Evolutionary conservation across 2,113 vertebrate species (phyloP), one percentile per base, ranked within the genome.

Genomic region (Irena cyanogastra): DNA sequence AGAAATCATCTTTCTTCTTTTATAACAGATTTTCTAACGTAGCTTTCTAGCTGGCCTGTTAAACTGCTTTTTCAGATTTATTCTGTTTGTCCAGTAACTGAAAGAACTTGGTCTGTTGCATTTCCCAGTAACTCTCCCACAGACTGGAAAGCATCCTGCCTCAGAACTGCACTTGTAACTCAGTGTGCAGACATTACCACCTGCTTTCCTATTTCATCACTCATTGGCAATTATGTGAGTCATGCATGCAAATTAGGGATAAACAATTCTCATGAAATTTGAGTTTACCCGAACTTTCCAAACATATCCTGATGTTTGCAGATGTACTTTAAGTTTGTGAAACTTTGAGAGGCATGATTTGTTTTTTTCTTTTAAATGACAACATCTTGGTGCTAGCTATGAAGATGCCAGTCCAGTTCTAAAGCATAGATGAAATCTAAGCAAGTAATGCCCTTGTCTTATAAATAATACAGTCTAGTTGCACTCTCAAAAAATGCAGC

Each of bases 181-280:
- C 70, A 87, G 41, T 50, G 50, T 61, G 53, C 87, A 94, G 96
- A 87, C 74, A 28, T 35, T 76, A 57, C 94, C 95, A 94, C 93
- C 96, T 97, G 93, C 95, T 95, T 95, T 63, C 31, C 68, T 66
- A 6, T 95, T 95, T 93, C 89, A 60, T 93, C 81, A 84, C 44
- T 94, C 60, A 64, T n/a, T 94, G 77, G 82, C 96, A 95, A 91
- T 94, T 94, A 89, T 44, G 13, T 96, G 95, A 96, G 68, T 96
- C 96, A 94, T 87, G n/a, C 60, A 86, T 92, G 91, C 76, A 93
- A 91, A 95, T 82, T 65, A 68, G 31, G 10, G 24, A 82, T 61
- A 56, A 96, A 93, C 61, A 85, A 80, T 83, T 94, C 86, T 78
- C 64, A 44, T 52, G 22, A 87, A 83, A 89, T 89, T 78, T 78